A percentile compares a stretch with the other conserved stretches of the same genome.
These are phyloP conservation scores for Xenopus petersii DNA, from an alignment of 2,797 vertebrate species.

Conservation along the genomic window DNA sequence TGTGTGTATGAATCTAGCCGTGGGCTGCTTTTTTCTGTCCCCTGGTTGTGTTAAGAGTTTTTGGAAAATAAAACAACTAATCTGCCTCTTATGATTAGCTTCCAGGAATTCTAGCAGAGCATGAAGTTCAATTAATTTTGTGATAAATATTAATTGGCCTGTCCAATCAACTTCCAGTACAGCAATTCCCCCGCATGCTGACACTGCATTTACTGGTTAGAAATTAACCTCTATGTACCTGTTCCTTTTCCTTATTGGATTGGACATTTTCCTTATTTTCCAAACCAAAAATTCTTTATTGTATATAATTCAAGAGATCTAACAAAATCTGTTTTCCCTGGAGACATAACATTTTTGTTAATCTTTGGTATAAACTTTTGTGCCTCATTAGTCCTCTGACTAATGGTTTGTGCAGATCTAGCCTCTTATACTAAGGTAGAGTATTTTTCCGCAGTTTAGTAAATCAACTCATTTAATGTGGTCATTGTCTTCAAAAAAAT, in stretches of 20 bases:
- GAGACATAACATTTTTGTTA: no score
- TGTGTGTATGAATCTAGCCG: background rate
- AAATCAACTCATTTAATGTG: no score
- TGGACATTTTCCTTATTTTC: background rate
- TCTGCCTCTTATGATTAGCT: conserved; percentile 19
- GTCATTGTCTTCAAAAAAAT: no score
- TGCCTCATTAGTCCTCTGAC: no score
- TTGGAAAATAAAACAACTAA: background rate
- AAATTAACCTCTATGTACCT: background rate
- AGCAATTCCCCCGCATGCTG: background rate
- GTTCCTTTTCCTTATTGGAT: conserved; percentile 6
- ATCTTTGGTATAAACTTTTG: no score
- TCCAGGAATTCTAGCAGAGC: background rate
- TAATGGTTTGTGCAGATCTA: no score
- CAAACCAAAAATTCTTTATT: background rate
- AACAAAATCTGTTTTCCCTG: no score
- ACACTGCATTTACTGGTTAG: conserved; percentile 18
- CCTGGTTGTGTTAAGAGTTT: background rate
- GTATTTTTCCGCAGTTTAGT: no score
- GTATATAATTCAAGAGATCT: background rate
- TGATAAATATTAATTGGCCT: conserved; percentile 34
- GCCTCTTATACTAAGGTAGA: no score
- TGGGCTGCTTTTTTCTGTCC: background rate
- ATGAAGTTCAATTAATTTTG: conserved; percentile 32
- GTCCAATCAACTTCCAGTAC: conserved; percentile 6